Evolutionary conservation across 1,140 invertebrate species (phyloP), one percentile per base, ranked within the genome.

Genomic region (Drosophila auraria): DNA sequence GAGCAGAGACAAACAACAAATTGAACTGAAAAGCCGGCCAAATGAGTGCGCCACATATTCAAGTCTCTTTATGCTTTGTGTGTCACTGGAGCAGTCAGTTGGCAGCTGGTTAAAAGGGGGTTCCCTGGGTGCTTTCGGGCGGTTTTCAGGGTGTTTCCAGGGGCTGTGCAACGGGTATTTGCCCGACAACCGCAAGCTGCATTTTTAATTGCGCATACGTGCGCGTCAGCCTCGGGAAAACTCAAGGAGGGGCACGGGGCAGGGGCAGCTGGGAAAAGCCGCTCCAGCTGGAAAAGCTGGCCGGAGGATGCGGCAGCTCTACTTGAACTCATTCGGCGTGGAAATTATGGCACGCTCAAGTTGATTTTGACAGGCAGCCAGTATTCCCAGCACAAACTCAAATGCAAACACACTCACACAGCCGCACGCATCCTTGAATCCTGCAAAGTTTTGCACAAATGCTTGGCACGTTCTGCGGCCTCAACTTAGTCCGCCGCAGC

Each of bases 201-300:
- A 89, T 90, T 89, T 87, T 90, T 89, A 89, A 89, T 89, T 89
- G 84, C 82, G 81, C 81, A 84, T 78, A 89, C 86, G 84, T 89
- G 86, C 83, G 78, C 56, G 38, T 38, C 65, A 64, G 76, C 76
- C 66, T 40, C 66, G 51, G 77, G 66, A 42, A 50, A 56, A 49
- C 42, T 45, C 44, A 69, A 50, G 30, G 33, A 54, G 63, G 33
- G 56, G 15, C 42, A n/a, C 17, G 15, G 30, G 38, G 44, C 25
- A 54, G 45, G 25, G 14, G 5, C n/a, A 30, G 40, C 33, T 23
- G 60, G 49, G 42, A 57, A 44, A 20, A 44, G 57, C 33, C 44
- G 27, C 58, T 57, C 75, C 33, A 45, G 23, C 58, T 57, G 68
- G 36, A 50, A 64, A 56, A 62, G 64, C 49, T 60, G 70, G 40